Conservation (phyloP, 2,797 vertebrate species). For the Anguilla anguilla region DNA sequence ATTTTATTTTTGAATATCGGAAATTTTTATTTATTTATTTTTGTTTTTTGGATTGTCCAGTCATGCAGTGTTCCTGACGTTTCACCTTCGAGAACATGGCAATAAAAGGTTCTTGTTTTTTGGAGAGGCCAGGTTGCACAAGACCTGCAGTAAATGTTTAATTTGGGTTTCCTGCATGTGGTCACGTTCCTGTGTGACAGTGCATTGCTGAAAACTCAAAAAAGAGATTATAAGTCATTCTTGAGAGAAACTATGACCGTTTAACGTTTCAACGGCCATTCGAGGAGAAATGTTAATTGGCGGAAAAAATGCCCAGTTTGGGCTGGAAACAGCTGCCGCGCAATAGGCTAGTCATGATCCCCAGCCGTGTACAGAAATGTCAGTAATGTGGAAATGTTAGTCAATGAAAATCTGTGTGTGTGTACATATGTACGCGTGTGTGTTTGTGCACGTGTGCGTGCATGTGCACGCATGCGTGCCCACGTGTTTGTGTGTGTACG, state of each 20-base stretch:
- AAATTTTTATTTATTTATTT: background rate
- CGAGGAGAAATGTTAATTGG: background rate
- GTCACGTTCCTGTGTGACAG: constrained; percentile 41
- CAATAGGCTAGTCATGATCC: no score
- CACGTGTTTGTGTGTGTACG: background rate
- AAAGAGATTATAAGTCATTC: background rate
- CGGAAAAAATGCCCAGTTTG: no score
- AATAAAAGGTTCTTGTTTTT: constrained; percentile 22
- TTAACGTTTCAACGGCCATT: background rate
- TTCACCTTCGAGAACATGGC: background rate
- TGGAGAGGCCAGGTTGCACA: constrained; percentile 44
- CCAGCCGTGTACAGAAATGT: background rate
- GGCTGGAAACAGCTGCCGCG: no score
- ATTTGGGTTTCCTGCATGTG: constrained; percentile 46
- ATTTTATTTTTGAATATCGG: background rate
- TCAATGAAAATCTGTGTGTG: background rate
- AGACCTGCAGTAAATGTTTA: constrained; percentile 62
- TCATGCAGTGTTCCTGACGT: background rate
- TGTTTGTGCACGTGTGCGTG: background rate
- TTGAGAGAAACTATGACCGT: background rate
- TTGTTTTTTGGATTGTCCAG: background rate
- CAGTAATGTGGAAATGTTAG: background rate
- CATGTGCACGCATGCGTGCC: background rate
- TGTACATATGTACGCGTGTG: background rate
- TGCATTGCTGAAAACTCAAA: constrained; percentile 44